A percentile compares a stretch with the other conserved stretches of the same genome.
Evolutionary conservation across 2,797 vertebrate species (phyloP).

Genomic region (Acestrorhynchus altus): DNA sequence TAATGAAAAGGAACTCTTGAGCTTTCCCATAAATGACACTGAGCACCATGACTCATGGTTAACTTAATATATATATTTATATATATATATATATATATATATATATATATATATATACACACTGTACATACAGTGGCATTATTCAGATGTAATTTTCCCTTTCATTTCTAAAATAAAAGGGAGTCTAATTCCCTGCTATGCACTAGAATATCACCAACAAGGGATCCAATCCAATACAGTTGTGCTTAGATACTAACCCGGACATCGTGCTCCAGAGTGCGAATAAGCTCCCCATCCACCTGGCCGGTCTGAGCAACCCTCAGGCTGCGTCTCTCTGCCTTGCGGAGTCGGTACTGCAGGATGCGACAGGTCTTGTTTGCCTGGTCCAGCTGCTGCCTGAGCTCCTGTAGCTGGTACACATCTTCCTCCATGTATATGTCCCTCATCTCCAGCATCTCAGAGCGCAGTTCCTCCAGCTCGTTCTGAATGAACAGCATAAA

Average conservation of each 20-base stretch:
- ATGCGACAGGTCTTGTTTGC: constrained; percentile 95
- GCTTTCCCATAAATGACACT: constrained; percentile 29
- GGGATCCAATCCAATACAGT: too few relatives aligned
- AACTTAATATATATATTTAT: neutral
- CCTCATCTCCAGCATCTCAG: constrained; percentile 97
- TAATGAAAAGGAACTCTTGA: constrained; percentile 18
- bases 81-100: neutral
- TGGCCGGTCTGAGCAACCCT: constrained; percentile 93
- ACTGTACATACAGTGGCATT: too few relatives aligned
- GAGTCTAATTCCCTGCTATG: too few relatives aligned
- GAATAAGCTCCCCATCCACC: constrained; percentile 93
- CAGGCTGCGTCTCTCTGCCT: constrained; percentile 94
- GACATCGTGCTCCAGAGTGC: constrained; percentile 93
- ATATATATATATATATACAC: too few relatives aligned
- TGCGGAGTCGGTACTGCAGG: constrained; percentile 95
- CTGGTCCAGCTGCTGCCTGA: constrained; percentile 92
- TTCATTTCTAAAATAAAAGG: too few relatives aligned
- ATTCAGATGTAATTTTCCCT: too few relatives aligned
- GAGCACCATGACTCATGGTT: constrained; percentile 9
- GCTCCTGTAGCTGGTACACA: constrained; percentile 92
- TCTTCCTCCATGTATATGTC: constrained; percentile 98
- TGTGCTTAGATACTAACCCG: constrained; percentile 80
- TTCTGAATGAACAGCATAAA: constrained; percentile 76
- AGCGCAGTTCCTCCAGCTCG: constrained; percentile 94
- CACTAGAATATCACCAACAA: too few relatives aligned